Evolutionary conservation across 2,888 invertebrate species (phyloP), one percentile per base, ranked within the genome.

Genomic region (Axea sp.): DNA sequence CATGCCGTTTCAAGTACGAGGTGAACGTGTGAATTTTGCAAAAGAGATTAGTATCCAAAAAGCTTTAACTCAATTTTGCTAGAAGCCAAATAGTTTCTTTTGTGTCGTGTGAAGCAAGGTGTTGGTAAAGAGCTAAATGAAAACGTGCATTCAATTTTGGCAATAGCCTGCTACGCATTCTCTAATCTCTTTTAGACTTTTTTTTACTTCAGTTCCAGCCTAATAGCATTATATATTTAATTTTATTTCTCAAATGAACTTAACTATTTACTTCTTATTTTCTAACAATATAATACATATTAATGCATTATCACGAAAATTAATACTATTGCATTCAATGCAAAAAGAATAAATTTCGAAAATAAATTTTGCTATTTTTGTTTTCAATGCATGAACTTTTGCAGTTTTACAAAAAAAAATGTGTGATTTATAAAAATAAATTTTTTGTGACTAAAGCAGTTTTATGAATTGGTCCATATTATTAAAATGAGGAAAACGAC

Each of bases 11-110:
- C 39, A 37, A 39, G 49, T 24, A 47, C 51, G 43, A 30, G 12
- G 33, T 30, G 62, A 64, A 59, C 45, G 53, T 41, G 17, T 39
- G 49, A 75, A 57, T 75, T 71, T 72, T 43, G 75, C 53, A 62
- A 67, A 75, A 75, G 71, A 67, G 75, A 75, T 75, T 71, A 75
- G 71, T 75, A 55, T 35, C 30, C 62, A 49, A 71, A 71, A 71
- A 75, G 75, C 60, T 65, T 75, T 67, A 71, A 75, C 62, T 75
- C 75, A 75, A 71, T 75, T 75, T 67, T 57, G 47, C 51, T 65
- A 60, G 71, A 69, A 62, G 65, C 59, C 67, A 62, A 69, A 75
- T 71, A 62, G 75, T 71, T 60, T 62, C 67, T 71, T 71, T 75
- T 71, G 71, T 75, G 47, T 45, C 45, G 65, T 35, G 22, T 41